These are phyloP conservation scores for Columba janthina DNA, from an alignment of 2,113 vertebrate genomes.

Conservation along the genomic window DNA sequence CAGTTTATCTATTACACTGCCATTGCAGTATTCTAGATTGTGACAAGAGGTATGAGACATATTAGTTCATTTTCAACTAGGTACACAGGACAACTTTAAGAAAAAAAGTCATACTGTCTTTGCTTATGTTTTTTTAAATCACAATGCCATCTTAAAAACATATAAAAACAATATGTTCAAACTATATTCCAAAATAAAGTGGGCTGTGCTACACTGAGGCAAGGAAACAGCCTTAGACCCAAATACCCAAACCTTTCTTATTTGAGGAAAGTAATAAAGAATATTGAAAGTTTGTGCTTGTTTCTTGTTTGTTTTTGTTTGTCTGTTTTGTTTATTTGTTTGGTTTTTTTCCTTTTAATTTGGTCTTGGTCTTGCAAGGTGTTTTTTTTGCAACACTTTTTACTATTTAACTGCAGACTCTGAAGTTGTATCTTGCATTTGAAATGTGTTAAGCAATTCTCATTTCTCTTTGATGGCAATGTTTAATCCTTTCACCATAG, in stretches of 20 bases:
- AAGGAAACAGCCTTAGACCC: background rate
- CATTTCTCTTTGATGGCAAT: background rate
- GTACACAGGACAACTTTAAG: background rate
- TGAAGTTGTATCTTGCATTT: background rate
- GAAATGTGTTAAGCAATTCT: background rate
- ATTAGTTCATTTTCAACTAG: background rate
- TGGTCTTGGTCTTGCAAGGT: background rate
- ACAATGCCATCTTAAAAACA: background rate
- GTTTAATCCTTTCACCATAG: background rate
- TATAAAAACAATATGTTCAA: background rate
- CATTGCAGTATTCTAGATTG: background rate
- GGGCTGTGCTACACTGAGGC: rapidly evolving
- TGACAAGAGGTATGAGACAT: background rate
- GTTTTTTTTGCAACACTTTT: background rate
- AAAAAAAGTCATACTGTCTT: background rate
- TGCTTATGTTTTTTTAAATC: background rate
- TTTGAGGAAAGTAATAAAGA: background rate
- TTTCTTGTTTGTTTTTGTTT: background rate
- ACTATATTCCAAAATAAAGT: background rate
- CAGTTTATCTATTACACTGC: background rate
- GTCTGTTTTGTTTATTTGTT: background rate
- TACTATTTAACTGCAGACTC: background rate
- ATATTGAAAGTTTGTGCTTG: background rate
- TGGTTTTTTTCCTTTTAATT: no score
- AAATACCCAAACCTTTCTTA: background rate